phyloP scores from a whole-genome alignment of 2,888 invertebrate species.

The Dolichopus griseipennis region DNA sequence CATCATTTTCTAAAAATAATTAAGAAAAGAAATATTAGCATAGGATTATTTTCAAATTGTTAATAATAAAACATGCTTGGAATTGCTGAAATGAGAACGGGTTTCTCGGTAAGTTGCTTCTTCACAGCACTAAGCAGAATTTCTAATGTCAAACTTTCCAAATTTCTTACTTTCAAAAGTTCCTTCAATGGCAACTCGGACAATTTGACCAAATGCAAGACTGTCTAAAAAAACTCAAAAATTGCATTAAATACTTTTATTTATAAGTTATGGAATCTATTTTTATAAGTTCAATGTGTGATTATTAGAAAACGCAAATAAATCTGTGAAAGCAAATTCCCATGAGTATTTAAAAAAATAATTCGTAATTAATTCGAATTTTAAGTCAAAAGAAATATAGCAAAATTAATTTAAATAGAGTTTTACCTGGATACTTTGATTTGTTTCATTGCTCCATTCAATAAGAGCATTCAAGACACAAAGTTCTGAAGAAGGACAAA shows the following conservation, averaged over 20 bases:
- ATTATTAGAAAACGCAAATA: too few species aligned
- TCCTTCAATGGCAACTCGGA: slow-evolving; percentile 83
- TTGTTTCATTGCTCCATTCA: slow-evolving; percentile 77
- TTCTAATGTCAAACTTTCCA: slow-evolving; percentile 78
- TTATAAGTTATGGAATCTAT: too few species aligned
- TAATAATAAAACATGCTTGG: too few species aligned
- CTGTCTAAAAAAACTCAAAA: slow-evolving; percentile 47
- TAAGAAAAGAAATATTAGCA: too few species aligned
- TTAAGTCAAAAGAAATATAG: too few species aligned
- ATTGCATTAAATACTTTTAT: too few species aligned
- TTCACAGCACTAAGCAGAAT: slow-evolving; percentile 90
- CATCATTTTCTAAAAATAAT: slow-evolving; percentile 61
- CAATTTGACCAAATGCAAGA: slow-evolving; percentile 62
- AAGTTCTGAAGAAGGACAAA: slow-evolving; percentile 84
- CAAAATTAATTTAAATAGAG: too few species aligned
- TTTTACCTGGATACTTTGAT: slow-evolving; percentile 26
- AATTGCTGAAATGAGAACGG: slow-evolving; percentile 47
- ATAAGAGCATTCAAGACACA: slow-evolving; percentile 88
- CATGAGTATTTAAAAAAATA: too few species aligned
- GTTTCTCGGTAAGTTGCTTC: slow-evolving; percentile 70
- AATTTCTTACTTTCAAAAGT: slow-evolving; percentile 76
- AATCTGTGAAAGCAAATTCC: too few species aligned
- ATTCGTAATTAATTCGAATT: too few species aligned
- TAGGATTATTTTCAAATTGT: too few species aligned
- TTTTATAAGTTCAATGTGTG: too few species aligned